A percentile compares a stretch with the other conserved stretches of the same genome.
These are phyloP conservation scores for Pharmacophagus antenor DNA, from an alignment of 2,888 invertebrate species.

Conservation along the genomic window DNA sequence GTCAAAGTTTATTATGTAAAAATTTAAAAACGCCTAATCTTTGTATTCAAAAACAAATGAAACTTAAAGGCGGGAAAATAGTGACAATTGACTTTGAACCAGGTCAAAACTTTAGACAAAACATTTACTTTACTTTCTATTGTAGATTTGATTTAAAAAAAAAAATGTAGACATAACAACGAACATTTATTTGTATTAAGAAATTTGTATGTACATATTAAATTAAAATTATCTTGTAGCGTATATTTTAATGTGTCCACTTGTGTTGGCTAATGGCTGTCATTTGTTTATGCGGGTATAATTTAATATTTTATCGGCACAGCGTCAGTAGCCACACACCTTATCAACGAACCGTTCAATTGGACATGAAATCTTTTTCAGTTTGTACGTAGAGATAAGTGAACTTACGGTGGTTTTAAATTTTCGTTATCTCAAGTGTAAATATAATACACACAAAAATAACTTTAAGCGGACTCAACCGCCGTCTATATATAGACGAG, in stretches of 20 bases:
- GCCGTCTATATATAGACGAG: neutral
- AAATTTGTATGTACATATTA: neutral
- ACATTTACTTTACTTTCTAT: too few species aligned
- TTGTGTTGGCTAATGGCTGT: neutral
- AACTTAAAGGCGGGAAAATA: too few species aligned
- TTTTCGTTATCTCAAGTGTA: neutral
- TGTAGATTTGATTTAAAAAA: too few species aligned
- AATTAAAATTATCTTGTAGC: neutral
- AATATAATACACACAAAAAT: neutral
- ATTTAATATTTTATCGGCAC: neutral
- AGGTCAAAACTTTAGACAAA: too few species aligned
- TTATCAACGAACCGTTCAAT: neutral
- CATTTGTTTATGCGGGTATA: neutral
- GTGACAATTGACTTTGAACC: too few species aligned
- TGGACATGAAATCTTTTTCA: neutral
- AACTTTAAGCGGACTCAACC: neutral
- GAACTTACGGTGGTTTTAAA: neutral
- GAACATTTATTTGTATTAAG: too few species aligned
- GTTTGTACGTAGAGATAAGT: neutral
- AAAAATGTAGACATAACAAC: too few species aligned
- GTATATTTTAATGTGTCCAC: neutral
- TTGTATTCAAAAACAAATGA: too few species aligned
- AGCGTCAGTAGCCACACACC: neutral
- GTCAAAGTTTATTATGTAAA: too few species aligned
- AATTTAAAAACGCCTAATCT: too few species aligned